Base-by-base conservation (phyloP, 2,888 invertebrate genomes). In the Sesia apiformis region DNA sequence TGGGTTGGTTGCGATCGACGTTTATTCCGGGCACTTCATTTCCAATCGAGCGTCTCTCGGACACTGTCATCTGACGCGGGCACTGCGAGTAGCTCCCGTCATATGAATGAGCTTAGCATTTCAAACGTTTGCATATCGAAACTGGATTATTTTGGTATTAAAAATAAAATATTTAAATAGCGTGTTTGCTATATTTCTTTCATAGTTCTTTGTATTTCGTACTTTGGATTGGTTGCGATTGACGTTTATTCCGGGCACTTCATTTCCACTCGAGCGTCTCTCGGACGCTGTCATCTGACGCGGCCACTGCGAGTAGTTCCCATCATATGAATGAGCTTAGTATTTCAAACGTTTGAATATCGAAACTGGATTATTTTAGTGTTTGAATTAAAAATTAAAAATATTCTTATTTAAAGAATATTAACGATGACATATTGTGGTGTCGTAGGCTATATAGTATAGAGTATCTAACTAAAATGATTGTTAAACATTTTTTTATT, bases 181-280 rank as follows among this genome's bases (percentile, higher is more conserved):
- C n/a, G n/a, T n/a, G n/a, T n/a, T n/a, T n/a, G n/a, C n/a, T n/a
- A n/a, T n/a, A n/a, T n/a, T n/a, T n/a, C n/a, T n/a, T 46, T 46
- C 46, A 8, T 7, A 46, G 4, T 8, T 46, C 46, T 7, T 46
- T 6, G 46, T 46, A n/a, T 46, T 46, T 46, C 7, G 23, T 46
- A 23, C 23, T 1, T 23, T 8, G 7, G 46, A 7, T n/a, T 40
- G 40, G n/a, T 49, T 52, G 53, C 53, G 60, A 52, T 8, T 58
- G 61, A 62, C 63, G 61, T 60, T 61, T 58, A 62, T 61, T 58
- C 63, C 60, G 55, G 56, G 56, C 70, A 71, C 73, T 69, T 73
- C 68, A 72, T 70, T 75, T 70, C 66, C 73, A 74, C 76, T 75
- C 62, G 66, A 69, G 54, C 63, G 64, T 59, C 58, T n/a, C 43